Conservation (phyloP, 2,797 vertebrate genomes). For the Tolypeutes matacus region DNA sequence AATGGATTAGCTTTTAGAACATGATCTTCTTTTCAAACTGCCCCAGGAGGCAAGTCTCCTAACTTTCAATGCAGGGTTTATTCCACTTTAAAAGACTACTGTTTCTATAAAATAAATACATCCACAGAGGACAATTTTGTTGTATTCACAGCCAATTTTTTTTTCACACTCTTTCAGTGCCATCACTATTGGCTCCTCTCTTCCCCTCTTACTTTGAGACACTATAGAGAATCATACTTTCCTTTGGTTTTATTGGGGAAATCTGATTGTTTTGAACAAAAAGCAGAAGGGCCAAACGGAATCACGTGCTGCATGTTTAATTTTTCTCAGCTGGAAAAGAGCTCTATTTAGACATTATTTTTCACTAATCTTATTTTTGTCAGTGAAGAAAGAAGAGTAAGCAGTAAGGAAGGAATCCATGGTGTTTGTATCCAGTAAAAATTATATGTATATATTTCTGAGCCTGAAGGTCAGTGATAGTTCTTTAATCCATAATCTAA, state of each 20-base stretch:
- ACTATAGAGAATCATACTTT: neutral
- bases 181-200: neutral
- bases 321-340: constrained; percentile 57
- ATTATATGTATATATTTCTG: constrained; percentile 4
- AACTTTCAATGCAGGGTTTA: neutral
- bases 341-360: constrained; percentile 47
- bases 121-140: neutral
- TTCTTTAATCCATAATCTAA: neutral
- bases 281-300: constrained; percentile 52
- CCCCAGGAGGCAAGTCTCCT: neutral
- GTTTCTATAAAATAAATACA: neutral
- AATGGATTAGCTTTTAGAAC: no score
- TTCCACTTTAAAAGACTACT: neutral
- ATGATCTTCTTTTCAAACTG: no score
- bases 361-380: constrained; percentile 27
- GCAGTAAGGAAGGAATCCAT: neutral
- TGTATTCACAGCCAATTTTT: neutral
- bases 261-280: neutral
- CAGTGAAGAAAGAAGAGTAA: neutral
- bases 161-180: neutral
- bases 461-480: neutral
- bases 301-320: constrained; percentile 11
- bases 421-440: neutral
- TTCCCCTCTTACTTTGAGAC: neutral
- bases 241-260: constrained; percentile 1